phyloP scores from a whole-genome alignment of 2,113 vertebrate species.

The Scortum barcoo region DNA sequence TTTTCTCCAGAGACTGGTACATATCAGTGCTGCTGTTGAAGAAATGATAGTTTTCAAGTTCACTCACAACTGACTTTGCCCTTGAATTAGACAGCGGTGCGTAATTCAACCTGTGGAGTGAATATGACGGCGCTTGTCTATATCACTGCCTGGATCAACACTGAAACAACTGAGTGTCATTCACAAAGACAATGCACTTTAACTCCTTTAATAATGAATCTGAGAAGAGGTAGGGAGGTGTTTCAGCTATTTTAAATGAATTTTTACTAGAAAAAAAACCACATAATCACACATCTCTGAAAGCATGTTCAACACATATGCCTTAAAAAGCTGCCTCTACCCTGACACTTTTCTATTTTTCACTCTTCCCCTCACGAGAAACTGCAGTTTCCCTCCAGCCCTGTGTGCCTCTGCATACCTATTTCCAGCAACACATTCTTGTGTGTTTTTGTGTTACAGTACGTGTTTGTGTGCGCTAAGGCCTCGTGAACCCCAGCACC shows the following conservation, averaged over 20 bases:
- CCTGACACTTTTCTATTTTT: conserved; percentile 12
- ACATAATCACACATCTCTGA: neutral
- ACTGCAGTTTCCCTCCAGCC: conserved; percentile 13
- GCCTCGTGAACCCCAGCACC: conserved; percentile 47
- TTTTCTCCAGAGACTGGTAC: conserved; percentile 12
- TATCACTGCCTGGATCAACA: neutral
- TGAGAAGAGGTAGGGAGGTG: neutral
- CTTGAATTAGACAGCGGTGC: conserved; percentile 16
- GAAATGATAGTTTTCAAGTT: conserved; percentile 28
- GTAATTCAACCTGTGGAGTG: conserved; percentile 8
- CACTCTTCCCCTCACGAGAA: conserved; percentile 1
- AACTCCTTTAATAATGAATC: neutral
- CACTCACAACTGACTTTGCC: conserved; percentile 24
- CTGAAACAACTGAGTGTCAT: neutral
- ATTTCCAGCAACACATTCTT: conserved; percentile 33
- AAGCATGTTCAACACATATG: neutral
- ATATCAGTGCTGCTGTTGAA: conserved; percentile 29
- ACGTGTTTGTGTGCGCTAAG: conserved; percentile 19
- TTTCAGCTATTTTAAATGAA: neutral
- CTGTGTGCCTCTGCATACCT: conserved; percentile 16
- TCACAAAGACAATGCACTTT: conserved; percentile 2
- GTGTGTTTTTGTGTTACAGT: conserved; percentile 30
- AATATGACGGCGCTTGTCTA: conserved; percentile 12
- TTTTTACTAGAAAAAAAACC: neutral
- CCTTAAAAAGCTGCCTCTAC: neutral